Evolutionary conservation across 2,113 vertebrate species (phyloP).

Genomic region (Vombatus ursinus): DNA sequence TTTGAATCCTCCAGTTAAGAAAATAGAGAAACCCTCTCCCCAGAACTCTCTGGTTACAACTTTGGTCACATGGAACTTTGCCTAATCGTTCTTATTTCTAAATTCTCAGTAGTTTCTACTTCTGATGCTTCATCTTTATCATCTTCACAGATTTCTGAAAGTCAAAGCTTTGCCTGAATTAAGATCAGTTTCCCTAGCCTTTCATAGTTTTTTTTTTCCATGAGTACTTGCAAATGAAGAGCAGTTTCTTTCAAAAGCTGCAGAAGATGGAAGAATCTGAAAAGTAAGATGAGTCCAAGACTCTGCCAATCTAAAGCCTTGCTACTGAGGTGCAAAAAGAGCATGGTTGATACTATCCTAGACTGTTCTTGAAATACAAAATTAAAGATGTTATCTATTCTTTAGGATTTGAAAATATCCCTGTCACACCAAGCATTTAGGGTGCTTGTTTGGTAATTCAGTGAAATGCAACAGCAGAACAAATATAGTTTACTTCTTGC

Average conservation of each 20-base stretch:
- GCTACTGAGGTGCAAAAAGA: background rate
- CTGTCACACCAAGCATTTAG: background rate
- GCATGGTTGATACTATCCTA: background rate
- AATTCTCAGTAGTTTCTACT: conserved; percentile 35
- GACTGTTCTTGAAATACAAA: background rate
- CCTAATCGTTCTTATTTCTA: conserved; percentile 44
- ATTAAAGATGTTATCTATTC: background rate
- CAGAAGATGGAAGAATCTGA: background rate
- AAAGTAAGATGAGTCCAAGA: background rate
- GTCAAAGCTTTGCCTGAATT: background rate
- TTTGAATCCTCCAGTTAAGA: background rate
- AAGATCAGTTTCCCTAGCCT: background rate
- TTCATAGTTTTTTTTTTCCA: background rate
- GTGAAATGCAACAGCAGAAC: fast-evolving
- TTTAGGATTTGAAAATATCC: background rate
- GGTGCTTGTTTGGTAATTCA: background rate
- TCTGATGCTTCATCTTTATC: conserved; percentile 5
- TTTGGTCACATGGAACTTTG: background rate
- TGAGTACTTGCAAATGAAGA: background rate
- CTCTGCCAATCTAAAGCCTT: background rate
- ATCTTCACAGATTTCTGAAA: background rate
- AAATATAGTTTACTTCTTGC: background rate
- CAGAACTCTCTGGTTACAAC: background rate
- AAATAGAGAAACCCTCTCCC: background rate
- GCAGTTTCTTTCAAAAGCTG: background rate